A percentile compares a stretch with the other conserved stretches of the same genome.
phyloP scores from a whole-genome alignment of 2,797 vertebrate genomes.

The Mus caroli region DNA sequence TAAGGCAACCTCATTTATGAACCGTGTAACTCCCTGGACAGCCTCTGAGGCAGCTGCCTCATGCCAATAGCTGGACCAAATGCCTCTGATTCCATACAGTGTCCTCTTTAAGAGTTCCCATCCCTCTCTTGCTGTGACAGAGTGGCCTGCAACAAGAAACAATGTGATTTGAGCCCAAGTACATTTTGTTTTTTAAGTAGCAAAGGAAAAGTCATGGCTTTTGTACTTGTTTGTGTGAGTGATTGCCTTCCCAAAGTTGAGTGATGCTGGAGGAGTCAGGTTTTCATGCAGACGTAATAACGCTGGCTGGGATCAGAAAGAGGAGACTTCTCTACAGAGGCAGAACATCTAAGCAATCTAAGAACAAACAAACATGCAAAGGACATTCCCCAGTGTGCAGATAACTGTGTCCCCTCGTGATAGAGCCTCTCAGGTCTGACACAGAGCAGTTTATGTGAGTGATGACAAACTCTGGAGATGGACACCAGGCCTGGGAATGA shows the following conservation, averaged over 20 bases:
- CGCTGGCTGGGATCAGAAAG: not conserved
- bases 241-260: not conserved
- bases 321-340: not conserved
- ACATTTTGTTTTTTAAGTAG: not conserved
- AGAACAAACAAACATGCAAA: not conserved
- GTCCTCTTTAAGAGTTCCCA: not conserved
- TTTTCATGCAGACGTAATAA: not conserved
- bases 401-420: fast-evolving
- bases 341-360: not conserved
- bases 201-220: not conserved
- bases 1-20: not conserved
- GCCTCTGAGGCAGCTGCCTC: not conserved
- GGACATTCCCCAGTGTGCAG: not conserved
- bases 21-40: not conserved
- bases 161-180: not conserved
- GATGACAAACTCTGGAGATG: not conserved
- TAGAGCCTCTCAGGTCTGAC: fast-evolving
- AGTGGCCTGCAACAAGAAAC: not conserved
- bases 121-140: not conserved
- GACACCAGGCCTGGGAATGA: not conserved
- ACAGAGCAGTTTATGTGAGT: not conserved
- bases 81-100: fast-evolving
- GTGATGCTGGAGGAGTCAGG: not conserved
- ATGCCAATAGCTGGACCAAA: not conserved
- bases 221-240: not conserved